Conservation (phyloP, 2,888 invertebrate genomes). For the Eremobia ochroleuca region DNA sequence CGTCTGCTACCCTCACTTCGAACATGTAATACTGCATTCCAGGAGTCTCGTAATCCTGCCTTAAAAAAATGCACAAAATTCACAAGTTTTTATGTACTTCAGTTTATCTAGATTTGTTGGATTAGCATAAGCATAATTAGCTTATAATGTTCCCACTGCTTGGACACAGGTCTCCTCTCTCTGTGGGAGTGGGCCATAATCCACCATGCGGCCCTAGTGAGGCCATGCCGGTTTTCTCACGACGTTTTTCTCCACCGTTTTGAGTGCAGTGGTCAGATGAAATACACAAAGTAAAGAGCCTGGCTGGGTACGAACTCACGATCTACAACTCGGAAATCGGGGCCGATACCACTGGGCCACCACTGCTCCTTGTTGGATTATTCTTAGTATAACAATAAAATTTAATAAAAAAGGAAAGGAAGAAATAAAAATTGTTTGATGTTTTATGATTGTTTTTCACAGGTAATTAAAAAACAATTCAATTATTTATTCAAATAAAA, state of each 20-base stretch:
- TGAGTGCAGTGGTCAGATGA: background rate
- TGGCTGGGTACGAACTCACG: background rate
- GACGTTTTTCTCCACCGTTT: background rate
- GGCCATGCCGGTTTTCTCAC: background rate
- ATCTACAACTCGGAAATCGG: background rate
- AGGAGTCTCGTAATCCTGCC: constrained; percentile 90
- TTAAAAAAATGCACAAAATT: constrained; percentile 63
- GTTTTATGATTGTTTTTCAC: too few relatives aligned
- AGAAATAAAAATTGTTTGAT: too few relatives aligned
- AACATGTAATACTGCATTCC: constrained; percentile 86
- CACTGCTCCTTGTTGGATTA: too few relatives aligned
- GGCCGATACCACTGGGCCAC: too few relatives aligned
- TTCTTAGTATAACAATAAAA: background rate
- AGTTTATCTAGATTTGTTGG: background rate
- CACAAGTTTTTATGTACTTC: background rate
- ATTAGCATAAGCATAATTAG: background rate
- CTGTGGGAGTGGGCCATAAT: background rate
- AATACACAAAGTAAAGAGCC: background rate
- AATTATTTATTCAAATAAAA: too few relatives aligned
- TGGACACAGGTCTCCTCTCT: background rate
- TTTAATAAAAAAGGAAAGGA: too few relatives aligned
- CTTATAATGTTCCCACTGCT: too few relatives aligned
- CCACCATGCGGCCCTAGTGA: too few relatives aligned
- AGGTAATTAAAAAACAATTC: too few relatives aligned
- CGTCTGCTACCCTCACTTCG: constrained; percentile 73